Evolutionary conservation across 2,113 vertebrate species (phyloP).

Genomic region (Lanius ludovicianus): DNA sequence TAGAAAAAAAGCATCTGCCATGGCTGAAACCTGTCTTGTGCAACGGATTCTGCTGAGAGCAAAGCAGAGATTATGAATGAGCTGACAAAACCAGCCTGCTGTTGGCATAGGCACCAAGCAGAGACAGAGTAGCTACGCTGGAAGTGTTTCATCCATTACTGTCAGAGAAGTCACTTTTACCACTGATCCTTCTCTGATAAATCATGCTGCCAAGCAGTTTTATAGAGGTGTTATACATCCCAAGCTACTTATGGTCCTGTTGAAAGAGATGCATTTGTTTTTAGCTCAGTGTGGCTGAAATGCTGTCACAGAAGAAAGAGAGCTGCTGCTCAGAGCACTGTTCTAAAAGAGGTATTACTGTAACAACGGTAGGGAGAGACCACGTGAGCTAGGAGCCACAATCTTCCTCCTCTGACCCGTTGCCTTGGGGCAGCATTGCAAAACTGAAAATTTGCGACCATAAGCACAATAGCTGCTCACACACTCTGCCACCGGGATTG

Average conservation of each 20-base stretch:
- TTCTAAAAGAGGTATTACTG: conserved; percentile 31
- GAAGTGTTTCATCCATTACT: conserved; percentile 56
- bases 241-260: conserved; percentile 48
- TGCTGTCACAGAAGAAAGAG: conserved; percentile 35
- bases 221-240: conserved; percentile 39
- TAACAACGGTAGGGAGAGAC: not conserved
- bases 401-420: not conserved
- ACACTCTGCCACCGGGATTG: not conserved
- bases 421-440: not conserved
- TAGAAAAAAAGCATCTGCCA: not conserved
- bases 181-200: conserved; percentile 50
- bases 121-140: conserved; percentile 27
- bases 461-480: conserved; percentile 18
- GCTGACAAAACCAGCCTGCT: conserved; percentile 58
- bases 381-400: not conserved
- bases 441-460: conserved; percentile 29
- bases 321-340: not conserved
- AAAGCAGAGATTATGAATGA: conserved; percentile 66
- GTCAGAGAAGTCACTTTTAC: conserved; percentile 53
- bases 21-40: not conserved
- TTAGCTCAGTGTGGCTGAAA: conserved; percentile 41
- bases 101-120: conserved; percentile 34
- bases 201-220: conserved; percentile 60
- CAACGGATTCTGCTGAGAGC: conserved; percentile 20
- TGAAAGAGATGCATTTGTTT: conserved; percentile 52